Evolutionary conservation across 1,140 invertebrate genomes (phyloP).

Genomic region (Cardiocondyla obscurior): DNA sequence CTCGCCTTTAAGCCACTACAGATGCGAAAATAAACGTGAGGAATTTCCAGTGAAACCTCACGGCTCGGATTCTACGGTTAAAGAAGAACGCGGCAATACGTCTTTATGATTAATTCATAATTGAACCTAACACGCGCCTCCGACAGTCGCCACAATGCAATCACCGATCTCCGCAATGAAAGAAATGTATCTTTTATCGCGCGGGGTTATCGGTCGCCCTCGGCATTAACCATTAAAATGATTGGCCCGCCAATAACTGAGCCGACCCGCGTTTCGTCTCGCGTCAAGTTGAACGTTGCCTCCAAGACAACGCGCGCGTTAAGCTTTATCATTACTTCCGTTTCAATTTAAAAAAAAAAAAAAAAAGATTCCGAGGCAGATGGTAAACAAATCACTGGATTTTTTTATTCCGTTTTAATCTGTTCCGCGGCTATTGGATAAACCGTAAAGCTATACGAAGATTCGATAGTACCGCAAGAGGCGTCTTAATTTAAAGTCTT

Average conservation of each 20-base stretch:
- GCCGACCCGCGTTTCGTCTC: conserved; percentile 61
- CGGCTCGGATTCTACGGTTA: neutral
- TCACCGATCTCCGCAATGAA: conserved; percentile 39
- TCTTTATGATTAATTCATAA: conserved; percentile 6
- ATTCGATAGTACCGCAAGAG: neutral
- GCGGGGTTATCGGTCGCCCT: conserved; percentile 73
- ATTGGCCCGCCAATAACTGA: conserved; percentile 69
- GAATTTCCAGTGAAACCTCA: neutral
- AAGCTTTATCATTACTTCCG: neutral
- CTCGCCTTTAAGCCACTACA: neutral
- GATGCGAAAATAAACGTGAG: conserved; percentile 26
- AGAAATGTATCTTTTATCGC: conserved; percentile 66
- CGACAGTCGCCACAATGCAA: conserved; percentile 6
- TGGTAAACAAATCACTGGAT: neutral
- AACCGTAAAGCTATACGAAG: neutral
- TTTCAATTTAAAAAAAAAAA: neutral
- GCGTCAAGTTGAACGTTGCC: conserved; percentile 60
- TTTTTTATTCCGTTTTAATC: neutral
- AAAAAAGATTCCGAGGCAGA: neutral
- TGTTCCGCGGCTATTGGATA: neutral
- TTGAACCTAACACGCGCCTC: neutral
- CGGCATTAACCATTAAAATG: conserved; percentile 72
- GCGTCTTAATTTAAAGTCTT: neutral
- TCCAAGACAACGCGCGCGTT: conserved; percentile 44
- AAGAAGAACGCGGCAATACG: neutral